Base-by-base conservation (phyloP, 1,140 invertebrate genomes). In the Penaeus chinensis region DNA sequence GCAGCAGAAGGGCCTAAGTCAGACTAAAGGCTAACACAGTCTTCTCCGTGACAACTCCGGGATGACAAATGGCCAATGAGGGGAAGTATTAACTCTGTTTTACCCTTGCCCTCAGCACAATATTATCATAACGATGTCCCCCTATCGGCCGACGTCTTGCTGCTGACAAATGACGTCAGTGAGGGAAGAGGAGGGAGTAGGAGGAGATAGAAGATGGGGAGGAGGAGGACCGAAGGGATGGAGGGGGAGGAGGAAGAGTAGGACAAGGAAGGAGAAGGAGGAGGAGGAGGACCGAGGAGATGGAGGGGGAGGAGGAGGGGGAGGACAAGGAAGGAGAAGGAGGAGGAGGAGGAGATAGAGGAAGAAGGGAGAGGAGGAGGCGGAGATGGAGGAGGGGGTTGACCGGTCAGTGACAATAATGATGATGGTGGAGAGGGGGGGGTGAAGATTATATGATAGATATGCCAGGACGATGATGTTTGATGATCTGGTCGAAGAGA, bases 71-170 rank as follows among this genome's bases (percentile, higher is more conserved):
- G 84, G 37, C 16, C n/a, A 37, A 78, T 69, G 78, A 71, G 77
- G 69, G 84, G 84, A 86, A 86, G 77, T 54, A 81, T 80, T 66
- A 66, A 19, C 77, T 60, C 62, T 81, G 84, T 86, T 86, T 86
- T 86, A 86, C 63, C 42, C 77, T 66, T 79, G 63, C 32, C 61
- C 63, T 86, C 84, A 80, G 84, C 62, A 61, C 62, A 60, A 80
- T 86, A 86, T 86, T 86, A 81, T 78, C 84, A 86, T 86, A 86
- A 86, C 80, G 84, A 83, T 83, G n/a, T 71, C 37, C 82, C 27
- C 37, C 37, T 62, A 47, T 32, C 47, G 63, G 20, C 82, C 5
- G 61, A 8, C 20, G 54, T 63, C 62, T 37, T 62, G 24, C 37
- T 32, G 47, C 24, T 47, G 69, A 10, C 27, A 47, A 24, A 69